phyloP scores from a whole-genome alignment of 2,113 vertebrate genomes.

The Gnathonemus longibarbis region DNA sequence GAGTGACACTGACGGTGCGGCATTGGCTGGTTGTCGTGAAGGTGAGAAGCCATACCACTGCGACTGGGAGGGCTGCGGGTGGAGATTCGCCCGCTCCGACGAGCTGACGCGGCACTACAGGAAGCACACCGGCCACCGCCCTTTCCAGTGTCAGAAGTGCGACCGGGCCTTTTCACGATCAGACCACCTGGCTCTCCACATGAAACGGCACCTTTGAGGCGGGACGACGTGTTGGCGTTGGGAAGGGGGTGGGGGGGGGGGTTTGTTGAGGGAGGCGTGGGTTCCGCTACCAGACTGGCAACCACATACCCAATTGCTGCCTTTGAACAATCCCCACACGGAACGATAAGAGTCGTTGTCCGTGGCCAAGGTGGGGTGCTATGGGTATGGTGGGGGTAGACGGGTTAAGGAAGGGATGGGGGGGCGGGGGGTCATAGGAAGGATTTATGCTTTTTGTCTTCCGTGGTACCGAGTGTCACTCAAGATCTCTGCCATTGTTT shows the following conservation, averaged over 20 bases:
- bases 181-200: constrained; percentile 95
- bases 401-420: background rate
- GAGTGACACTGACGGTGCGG: background rate
- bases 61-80: constrained; percentile 97
- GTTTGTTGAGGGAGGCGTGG: no score
- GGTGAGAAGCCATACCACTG: constrained; percentile 98
- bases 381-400: background rate
- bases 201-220: constrained; percentile 91
- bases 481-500: constrained; percentile 43
- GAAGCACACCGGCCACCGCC: constrained; percentile 93
- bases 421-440: background rate
- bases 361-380: constrained; percentile 33
- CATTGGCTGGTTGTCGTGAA: constrained; percentile 35
- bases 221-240: background rate
- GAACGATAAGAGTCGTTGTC: constrained; percentile 56
- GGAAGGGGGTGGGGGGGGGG: background rate
- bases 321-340: constrained; percentile 57
- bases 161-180: constrained; percentile 96
- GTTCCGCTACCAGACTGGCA: background rate
- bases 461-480: constrained; percentile 34
- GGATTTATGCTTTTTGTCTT: constrained; percentile 28
- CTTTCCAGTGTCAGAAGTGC: constrained; percentile 94
- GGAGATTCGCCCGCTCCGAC: constrained; percentile 96
- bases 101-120: constrained; percentile 97
- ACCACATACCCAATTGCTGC: constrained; percentile 50